A percentile compares a stretch with the other conserved stretches of the same genome.
These are phyloP conservation scores for Macrotis lagotis DNA, from an alignment of 2,113 vertebrate genomes.

Conservation along the genomic window DNA sequence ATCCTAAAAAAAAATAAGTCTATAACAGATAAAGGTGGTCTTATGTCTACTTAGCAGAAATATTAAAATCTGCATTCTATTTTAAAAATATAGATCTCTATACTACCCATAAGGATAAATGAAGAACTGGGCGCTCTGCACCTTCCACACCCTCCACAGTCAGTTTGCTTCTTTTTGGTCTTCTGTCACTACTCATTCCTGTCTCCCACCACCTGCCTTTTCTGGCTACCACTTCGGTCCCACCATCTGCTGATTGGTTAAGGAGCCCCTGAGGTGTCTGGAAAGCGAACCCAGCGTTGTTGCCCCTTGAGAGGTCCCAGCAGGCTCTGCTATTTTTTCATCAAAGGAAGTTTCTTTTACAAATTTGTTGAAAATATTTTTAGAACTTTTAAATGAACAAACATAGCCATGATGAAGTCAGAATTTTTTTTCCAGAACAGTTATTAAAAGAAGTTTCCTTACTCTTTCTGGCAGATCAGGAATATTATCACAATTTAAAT, in stretches of 20 bases:
- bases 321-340: background rate
- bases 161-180: background rate
- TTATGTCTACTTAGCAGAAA: background rate
- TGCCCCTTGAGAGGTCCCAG: background rate
- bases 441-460: conserved; percentile 48
- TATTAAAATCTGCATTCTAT: background rate
- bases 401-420: conserved; percentile 22
- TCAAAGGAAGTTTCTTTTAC: background rate
- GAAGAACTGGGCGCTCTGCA: background rate
- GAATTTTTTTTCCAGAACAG: no score
- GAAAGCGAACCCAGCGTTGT: background rate
- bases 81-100: background rate
- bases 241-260: background rate
- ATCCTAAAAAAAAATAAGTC: no score
- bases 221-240: background rate
- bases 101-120: background rate
- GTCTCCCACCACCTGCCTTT: background rate
- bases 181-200: background rate
- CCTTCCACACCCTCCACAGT: background rate
- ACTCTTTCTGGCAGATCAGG: background rate
- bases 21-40: background rate
- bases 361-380: conserved; percentile 15
- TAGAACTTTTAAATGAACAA: conserved; percentile 28
- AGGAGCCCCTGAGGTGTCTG: background rate
- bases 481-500: conserved; percentile 28